Conservation (phyloP, 2,888 invertebrate species). For the Dorcus hopei region DNA sequence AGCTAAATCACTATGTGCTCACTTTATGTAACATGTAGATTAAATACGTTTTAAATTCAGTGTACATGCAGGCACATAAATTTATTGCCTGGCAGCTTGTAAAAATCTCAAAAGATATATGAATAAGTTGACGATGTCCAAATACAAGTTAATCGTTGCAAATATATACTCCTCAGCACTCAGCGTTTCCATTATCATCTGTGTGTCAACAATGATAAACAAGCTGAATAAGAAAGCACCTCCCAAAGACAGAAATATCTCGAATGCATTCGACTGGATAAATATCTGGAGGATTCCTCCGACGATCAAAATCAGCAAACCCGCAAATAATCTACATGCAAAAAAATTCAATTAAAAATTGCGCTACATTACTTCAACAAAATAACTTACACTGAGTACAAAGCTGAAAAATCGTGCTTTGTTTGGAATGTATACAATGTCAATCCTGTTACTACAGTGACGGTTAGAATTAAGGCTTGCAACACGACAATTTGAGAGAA, state of each 20-base stretch:
- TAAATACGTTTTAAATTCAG: too few species aligned
- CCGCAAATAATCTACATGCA: constrained; percentile 61
- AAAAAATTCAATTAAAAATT: constrained; percentile 10
- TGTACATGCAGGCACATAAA: not conserved
- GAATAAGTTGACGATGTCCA: constrained; percentile 86
- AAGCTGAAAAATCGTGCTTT: constrained; percentile 77
- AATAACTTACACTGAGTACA: constrained; percentile 67
- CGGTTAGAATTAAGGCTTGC: constrained; percentile 74
- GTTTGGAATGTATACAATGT: constrained; percentile 84
- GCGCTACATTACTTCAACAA: not conserved
- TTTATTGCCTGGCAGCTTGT: constrained; percentile 49
- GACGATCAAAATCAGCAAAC: constrained; percentile 64
- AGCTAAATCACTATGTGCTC: too few species aligned
- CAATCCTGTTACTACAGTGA: constrained; percentile 69
- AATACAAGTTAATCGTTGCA: constrained; percentile 80
- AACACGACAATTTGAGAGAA: constrained; percentile 74
- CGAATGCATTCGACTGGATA: constrained; percentile 67
- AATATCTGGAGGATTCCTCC: constrained; percentile 74
- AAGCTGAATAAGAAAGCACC: constrained; percentile 76
- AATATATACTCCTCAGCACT: constrained; percentile 87
- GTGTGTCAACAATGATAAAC: constrained; percentile 82
- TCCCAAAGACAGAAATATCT: constrained; percentile 66
- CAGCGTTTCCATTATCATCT: constrained; percentile 75
- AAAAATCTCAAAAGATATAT: constrained; percentile 74
- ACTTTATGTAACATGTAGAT: too few species aligned